Evolutionary conservation across 1,140 invertebrate species (phyloP).

Genomic region (Archivesica marissinica): DNA sequence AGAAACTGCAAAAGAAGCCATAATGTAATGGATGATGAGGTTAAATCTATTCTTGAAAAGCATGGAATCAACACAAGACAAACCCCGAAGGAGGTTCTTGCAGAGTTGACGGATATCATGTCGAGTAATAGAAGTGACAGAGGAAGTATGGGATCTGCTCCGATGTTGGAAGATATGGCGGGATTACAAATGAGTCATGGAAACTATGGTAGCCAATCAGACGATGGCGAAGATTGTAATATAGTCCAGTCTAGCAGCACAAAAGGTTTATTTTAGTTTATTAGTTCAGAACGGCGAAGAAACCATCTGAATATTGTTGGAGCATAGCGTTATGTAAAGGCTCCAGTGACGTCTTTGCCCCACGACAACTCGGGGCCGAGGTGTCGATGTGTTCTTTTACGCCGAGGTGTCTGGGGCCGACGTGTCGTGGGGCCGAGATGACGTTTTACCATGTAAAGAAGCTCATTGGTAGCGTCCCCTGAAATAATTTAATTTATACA

Average conservation of each 20-base stretch:
- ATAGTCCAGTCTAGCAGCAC: neutral
- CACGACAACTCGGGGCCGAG: too few species aligned
- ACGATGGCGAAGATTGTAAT: neutral
- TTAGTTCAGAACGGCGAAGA: too few species aligned
- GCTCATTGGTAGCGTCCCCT: too few species aligned
- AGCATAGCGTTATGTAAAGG: too few species aligned
- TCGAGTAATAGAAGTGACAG: slow-evolving; percentile 4
- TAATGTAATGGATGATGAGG: neutral
- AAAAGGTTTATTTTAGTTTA: neutral
- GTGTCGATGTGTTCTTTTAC: too few species aligned
- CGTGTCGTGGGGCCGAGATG: too few species aligned
- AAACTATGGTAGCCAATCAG: neutral
- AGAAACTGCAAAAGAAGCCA: too few species aligned
- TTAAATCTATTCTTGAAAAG: slow-evolving; percentile 24
- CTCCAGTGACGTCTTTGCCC: too few species aligned
- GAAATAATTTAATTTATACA: too few species aligned
- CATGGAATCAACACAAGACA: slow-evolving; percentile 29
- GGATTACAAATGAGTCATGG: neutral
- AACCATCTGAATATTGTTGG: too few species aligned
- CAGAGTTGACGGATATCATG: slow-evolving; percentile 17
- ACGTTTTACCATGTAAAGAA: too few species aligned
- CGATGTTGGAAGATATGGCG: neutral
- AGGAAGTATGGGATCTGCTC: neutral
- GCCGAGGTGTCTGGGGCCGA: too few species aligned
- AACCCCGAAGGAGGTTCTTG: slow-evolving; percentile 40